Conservation (phyloP, 2,113 vertebrate species). For the Podarcis cretensis region DNA sequence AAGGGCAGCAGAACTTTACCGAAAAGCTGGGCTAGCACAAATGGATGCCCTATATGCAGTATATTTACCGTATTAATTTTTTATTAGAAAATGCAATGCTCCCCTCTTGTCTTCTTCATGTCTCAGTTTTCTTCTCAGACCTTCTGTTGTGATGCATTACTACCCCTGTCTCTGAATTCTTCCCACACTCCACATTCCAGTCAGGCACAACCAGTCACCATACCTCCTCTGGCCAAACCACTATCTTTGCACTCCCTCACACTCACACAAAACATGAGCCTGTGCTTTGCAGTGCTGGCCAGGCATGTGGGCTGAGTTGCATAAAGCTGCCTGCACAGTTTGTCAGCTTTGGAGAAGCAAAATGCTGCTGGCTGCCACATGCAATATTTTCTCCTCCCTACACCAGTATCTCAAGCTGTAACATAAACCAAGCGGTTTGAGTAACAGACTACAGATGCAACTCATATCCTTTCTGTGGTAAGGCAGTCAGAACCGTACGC, state of each 20-base stretch:
- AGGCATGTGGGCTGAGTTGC: no score
- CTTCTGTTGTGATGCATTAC: slow-evolving; percentile 40
- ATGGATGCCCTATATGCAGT: slow-evolving; percentile 58
- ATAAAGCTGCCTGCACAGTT: neutral
- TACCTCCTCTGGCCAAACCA: neutral
- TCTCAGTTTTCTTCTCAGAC: slow-evolving; percentile 38
- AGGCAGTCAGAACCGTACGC: no score
- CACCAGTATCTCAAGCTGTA: neutral
- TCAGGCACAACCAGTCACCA: neutral
- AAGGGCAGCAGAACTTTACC: slow-evolving; percentile 43
- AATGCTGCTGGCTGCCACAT: neutral
- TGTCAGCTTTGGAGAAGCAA: neutral
- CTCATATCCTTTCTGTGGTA: no score
- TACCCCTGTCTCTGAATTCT: slow-evolving; percentile 31
- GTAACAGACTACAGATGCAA: neutral
- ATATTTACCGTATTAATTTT: slow-evolving; percentile 65
- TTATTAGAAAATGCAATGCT: slow-evolving; percentile 57
- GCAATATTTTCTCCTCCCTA: neutral
- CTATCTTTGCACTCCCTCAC: neutral
- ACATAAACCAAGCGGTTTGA: neutral
- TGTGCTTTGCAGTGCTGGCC: neutral
- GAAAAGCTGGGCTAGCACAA: slow-evolving; percentile 41
- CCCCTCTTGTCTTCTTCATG: slow-evolving; percentile 47
- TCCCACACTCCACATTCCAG: neutral
- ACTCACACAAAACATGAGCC: neutral